These are phyloP conservation scores for Anguilla japonica DNA, from an alignment of 2,113 vertebrate species.

Conservation along the genomic window DNA sequence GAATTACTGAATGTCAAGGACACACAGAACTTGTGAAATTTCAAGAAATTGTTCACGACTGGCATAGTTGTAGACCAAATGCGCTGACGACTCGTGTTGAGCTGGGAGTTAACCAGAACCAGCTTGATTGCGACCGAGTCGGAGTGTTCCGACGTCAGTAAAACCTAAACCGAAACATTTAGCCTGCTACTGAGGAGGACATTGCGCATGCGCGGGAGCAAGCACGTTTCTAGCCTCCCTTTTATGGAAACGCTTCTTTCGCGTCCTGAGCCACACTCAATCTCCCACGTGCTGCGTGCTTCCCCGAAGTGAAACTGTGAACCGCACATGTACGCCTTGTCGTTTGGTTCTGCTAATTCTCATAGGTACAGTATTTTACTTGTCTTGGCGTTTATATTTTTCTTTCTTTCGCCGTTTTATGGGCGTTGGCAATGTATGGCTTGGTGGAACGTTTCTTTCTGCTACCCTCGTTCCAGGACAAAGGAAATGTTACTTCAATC, in stretches of 20 bases:
- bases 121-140: neutral
- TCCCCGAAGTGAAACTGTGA: neutral
- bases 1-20: neutral
- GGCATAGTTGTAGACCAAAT: conserved; percentile 11
- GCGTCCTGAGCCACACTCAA: neutral
- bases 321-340: neutral
- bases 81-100: neutral
- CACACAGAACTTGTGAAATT: neutral
- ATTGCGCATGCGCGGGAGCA: neutral
- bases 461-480: too few relatives aligned
- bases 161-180: neutral
- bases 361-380: neutral
- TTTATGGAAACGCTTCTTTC: neutral
- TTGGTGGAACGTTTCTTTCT: neutral
- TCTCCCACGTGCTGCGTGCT: neutral
- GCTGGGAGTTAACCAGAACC: neutral
- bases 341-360: neutral
- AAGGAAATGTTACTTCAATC: too few relatives aligned
- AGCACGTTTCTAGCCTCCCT: neutral
- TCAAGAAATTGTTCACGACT: neutral
- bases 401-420: neutral
- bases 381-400: neutral
- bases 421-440: neutral
- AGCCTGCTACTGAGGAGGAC: neutral
- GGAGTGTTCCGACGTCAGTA: neutral